Evolutionary conservation across 2,113 vertebrate genomes (phyloP).

Genomic region (Erythrolamprus reginae): DNA sequence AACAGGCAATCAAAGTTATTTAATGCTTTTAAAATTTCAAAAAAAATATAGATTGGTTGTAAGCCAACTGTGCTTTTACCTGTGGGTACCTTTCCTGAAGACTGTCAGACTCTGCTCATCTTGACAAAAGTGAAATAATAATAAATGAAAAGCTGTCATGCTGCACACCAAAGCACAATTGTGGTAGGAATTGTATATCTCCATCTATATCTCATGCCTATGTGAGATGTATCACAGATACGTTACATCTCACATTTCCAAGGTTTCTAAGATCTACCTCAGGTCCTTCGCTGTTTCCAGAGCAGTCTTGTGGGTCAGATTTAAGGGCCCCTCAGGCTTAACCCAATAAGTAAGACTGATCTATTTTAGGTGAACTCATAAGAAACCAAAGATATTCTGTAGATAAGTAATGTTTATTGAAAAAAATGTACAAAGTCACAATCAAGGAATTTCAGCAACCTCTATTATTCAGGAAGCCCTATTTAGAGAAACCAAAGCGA

Average conservation of each 20-base stretch:
- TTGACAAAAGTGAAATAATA: background rate
- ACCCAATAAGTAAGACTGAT: background rate
- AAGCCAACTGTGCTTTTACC: background rate
- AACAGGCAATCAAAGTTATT: background rate
- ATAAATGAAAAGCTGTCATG: background rate
- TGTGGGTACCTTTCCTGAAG: background rate
- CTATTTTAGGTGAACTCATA: background rate
- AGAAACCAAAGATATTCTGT: background rate
- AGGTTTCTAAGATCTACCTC: background rate
- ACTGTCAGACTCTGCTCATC: background rate
- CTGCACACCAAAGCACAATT: background rate
- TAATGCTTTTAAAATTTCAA: background rate
- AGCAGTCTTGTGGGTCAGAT: no score
- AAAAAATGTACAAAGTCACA: background rate
- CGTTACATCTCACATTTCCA: background rate
- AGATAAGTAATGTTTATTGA: background rate
- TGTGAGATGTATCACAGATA: no score
- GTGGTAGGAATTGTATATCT: background rate
- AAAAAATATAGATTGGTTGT: background rate
- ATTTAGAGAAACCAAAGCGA: background rate
- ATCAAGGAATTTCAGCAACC: background rate
- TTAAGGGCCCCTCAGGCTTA: background rate
- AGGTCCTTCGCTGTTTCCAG: no score
- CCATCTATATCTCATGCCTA: background rate
- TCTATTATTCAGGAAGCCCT: background rate